Conservation (phyloP, 2,797 vertebrate genomes). For the Propithecus perrieri region DNA sequence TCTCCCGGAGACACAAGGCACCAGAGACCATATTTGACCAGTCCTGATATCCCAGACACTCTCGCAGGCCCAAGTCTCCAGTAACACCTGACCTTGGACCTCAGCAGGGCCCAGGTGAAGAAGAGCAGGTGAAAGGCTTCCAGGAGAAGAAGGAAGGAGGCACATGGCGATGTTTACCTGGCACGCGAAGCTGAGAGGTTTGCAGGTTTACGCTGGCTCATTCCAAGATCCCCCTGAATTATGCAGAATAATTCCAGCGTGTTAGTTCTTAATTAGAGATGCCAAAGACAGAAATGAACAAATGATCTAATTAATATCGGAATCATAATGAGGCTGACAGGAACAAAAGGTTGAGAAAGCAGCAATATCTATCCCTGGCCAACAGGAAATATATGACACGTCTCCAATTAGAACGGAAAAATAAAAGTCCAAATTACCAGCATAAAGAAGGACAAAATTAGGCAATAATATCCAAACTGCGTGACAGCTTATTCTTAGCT, state of each 20-base stretch:
- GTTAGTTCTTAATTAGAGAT: slow-evolving; percentile 70
- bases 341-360: slow-evolving; percentile 79
- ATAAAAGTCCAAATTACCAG: slow-evolving; percentile 79
- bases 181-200: background rate
- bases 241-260: slow-evolving; percentile 30
- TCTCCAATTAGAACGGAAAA: slow-evolving; percentile 77
- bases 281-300: slow-evolving; percentile 65
- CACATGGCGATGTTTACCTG: rapidly evolving
- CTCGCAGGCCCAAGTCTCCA: background rate
- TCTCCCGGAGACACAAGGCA: background rate
- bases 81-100: background rate
- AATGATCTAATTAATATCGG: slow-evolving; percentile 64
- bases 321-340: slow-evolving; percentile 75
- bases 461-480: slow-evolving; percentile 76
- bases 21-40: rapidly evolving
- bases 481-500: slow-evolving; percentile 70
- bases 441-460: slow-evolving; percentile 78
- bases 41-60: background rate
- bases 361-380: slow-evolving; percentile 46
- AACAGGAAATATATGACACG: slow-evolving; percentile 71
- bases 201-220: background rate
- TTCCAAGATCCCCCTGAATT: background rate
- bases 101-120: background rate
- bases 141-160: no score
- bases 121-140: no score